These are phyloP conservation scores for Lindbergichthys nudifrons DNA, from an alignment of 2,797 vertebrate genomes.

Conservation along the genomic window DNA sequence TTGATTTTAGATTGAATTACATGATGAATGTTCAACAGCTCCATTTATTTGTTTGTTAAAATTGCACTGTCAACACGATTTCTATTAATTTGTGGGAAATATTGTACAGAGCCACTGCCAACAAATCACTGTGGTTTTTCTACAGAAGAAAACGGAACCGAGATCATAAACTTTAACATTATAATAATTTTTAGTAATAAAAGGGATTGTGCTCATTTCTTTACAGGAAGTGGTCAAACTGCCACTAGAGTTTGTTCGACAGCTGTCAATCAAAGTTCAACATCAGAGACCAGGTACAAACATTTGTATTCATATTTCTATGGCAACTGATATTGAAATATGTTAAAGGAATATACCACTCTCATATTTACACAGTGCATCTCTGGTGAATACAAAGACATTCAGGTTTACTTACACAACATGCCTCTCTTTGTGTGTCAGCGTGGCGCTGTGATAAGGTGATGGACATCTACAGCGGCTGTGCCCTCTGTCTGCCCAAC, in stretches of 20 bases:
- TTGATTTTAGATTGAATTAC: conserved; percentile 19
- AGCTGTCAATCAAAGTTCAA: conserved; percentile 95
- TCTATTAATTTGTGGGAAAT: no score
- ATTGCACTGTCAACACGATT: no score
- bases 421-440: conserved; percentile 54
- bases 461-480: conserved; percentile 95
- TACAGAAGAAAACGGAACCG: neutral
- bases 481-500: conserved; percentile 95
- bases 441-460: conserved; percentile 96
- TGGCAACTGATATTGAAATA: neutral
- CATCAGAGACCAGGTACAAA: conserved; percentile 92
- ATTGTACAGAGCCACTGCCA: no score
- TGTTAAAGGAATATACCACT: neutral
- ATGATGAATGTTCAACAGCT: neutral
- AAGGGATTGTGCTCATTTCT: conserved; percentile 3
- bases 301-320: neutral
- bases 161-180: neutral
- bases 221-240: conserved; percentile 94
- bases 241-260: conserved; percentile 94
- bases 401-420: no score
- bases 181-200: no score
- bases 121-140: neutral
- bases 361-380: no score
- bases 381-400: no score
- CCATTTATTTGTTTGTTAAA: neutral